These are phyloP conservation scores for Amphipoea lucens DNA, from an alignment of 2,888 invertebrate species.

Conservation along the genomic window DNA sequence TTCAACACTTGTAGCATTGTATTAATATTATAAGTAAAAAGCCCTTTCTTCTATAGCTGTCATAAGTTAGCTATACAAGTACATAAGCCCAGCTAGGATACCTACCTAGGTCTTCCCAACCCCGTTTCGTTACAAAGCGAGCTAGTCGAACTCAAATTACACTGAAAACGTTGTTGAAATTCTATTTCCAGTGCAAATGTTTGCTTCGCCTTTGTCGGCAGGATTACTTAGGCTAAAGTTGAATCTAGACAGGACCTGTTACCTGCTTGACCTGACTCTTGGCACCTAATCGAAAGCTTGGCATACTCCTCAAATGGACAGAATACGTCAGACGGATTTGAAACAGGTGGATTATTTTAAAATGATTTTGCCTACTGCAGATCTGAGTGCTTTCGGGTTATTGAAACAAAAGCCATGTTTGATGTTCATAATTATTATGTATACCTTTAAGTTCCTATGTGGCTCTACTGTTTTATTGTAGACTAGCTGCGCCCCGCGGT, in stretches of 20 bases:
- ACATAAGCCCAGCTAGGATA: neutral
- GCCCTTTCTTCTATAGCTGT: neutral
- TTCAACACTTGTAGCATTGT: neutral
- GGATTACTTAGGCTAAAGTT: constrained; percentile 51
- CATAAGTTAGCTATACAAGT: neutral
- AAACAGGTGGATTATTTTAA: neutral
- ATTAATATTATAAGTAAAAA: neutral
- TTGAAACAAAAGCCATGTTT: neutral
- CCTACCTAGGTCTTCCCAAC: neutral
- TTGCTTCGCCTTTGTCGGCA: constrained; percentile 58
- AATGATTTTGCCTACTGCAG: neutral
- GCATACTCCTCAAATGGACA: constrained; percentile 35
- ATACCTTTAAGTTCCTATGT: too few relatives aligned
- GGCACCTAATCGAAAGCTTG: constrained; percentile 55
- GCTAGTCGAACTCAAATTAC: constrained; percentile 42
- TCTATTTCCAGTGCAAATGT: constrained; percentile 66
- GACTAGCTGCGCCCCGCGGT: neutral
- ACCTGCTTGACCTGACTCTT: constrained; percentile 46
- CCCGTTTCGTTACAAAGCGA: constrained; percentile 48
- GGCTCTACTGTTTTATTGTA: neutral
- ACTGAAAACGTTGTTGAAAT: constrained; percentile 61
- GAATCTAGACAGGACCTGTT: constrained; percentile 45
- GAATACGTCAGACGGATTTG: constrained; percentile 15
- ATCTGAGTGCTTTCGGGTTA: neutral
- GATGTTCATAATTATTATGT: neutral